These are phyloP conservation scores for Brachyrhaphis roseni DNA, from an alignment of 2,797 vertebrate species.

Conservation along the genomic window DNA sequence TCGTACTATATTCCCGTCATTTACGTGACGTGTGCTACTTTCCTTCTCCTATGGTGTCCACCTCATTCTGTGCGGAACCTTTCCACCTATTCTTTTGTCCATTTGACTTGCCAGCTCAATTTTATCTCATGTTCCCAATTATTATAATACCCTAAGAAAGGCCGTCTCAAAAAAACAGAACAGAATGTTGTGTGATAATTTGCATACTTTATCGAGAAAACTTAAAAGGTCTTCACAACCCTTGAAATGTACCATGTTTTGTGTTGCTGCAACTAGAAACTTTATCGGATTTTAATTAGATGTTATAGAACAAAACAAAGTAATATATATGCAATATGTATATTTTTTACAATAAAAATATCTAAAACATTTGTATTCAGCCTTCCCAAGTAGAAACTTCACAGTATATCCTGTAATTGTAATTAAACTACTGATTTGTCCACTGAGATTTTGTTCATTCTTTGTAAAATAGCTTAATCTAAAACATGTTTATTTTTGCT, in stretches of 20 bases:
- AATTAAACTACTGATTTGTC: no score
- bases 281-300: neutral
- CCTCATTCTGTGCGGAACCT: slow-evolving; percentile 21
- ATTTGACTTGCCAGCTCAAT: slow-evolving; percentile 10
- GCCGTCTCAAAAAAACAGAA: slow-evolving; percentile 24
- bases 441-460: no score
- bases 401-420: no score
- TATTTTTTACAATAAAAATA: neutral
- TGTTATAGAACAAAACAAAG: neutral
- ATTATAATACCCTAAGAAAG: slow-evolving; percentile 45
- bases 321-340: neutral
- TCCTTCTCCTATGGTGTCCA: slow-evolving; percentile 29
- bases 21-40: slow-evolving; percentile 20
- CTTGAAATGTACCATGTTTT: neutral
- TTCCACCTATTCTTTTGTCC: slow-evolving; percentile 26
- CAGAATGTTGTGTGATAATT: slow-evolving; percentile 29
- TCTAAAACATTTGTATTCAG: neutral
- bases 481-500: neutral
- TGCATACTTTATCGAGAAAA: slow-evolving; percentile 2
- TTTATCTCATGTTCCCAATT: slow-evolving; percentile 9
- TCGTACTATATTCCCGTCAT: slow-evolving; percentile 42
- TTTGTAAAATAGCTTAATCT: no score
- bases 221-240: neutral
- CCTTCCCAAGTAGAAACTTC: no score
- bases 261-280: neutral